Conservation (phyloP, 2,113 vertebrate genomes). For the Actinemys pallida region DNA sequence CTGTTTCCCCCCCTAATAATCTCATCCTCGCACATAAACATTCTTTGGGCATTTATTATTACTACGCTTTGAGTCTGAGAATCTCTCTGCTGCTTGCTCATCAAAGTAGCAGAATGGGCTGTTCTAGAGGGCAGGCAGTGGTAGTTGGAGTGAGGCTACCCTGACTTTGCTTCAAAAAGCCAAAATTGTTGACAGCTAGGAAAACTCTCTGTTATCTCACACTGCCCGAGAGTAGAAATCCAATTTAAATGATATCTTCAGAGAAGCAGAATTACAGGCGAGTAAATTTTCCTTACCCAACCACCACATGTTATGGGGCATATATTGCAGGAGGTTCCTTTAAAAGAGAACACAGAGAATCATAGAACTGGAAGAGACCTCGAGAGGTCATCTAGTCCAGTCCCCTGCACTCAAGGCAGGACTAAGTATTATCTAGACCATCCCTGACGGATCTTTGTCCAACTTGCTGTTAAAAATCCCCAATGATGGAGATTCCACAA, state of each 20-base stretch:
- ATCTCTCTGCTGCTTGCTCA: background rate
- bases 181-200: background rate
- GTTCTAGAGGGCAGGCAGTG: background rate
- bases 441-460: too few relatives aligned
- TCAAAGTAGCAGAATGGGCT: background rate
- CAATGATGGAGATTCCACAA: too few relatives aligned
- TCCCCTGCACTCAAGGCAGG: too few relatives aligned
- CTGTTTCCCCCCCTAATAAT: background rate
- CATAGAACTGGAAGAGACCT: too few relatives aligned
- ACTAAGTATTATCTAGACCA: too few relatives aligned
- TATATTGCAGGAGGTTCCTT: background rate
- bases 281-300: background rate
- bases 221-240: background rate
- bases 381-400: too few relatives aligned
- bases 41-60: background rate
- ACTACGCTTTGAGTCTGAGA: background rate
- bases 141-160: fast-evolving
- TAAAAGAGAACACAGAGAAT: background rate
- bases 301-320: background rate
- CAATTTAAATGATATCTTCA: background rate
- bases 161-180: background rate
- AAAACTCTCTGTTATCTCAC: background rate
- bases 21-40: background rate
- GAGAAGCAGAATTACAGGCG: background rate
- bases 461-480: too few relatives aligned